Conservation (phyloP, 2,113 vertebrate genomes). For the Trichechus manatus region DNA sequence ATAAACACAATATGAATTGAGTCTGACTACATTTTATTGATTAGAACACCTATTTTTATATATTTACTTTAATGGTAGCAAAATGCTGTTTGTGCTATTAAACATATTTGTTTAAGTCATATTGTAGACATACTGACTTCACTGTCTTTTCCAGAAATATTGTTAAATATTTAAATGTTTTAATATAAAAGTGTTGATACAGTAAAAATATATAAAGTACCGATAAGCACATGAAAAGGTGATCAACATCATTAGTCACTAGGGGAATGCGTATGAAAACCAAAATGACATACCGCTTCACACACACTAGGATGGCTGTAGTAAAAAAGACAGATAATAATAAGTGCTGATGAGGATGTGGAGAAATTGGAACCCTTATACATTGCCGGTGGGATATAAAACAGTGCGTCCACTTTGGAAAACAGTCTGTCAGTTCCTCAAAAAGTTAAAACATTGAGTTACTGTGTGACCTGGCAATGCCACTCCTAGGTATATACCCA, state of each 20-base stretch:
- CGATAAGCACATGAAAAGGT: no score
- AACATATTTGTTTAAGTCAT: neutral
- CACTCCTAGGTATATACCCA: neutral
- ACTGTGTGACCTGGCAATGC: neutral
- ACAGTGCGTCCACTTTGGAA: no score
- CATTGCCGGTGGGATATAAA: no score
- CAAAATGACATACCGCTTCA: no score
- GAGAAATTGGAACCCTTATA: no score
- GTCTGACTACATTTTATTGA: conserved; percentile 18
- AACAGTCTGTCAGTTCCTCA: neutral
- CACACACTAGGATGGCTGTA: no score
- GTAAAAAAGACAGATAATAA: no score
- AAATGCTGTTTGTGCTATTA: neutral
- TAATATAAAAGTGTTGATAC: neutral
- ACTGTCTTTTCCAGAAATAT: neutral
- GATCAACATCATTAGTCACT: no score
- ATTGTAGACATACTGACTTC: conserved; percentile 34
- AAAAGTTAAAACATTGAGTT: neutral
- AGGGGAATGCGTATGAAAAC: no score
- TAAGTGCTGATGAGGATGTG: no score
- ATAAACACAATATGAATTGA: neutral
- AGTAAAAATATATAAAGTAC: neutral
- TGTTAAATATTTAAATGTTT: conserved; percentile 33
- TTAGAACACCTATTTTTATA: neutral
- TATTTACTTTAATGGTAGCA: conserved; percentile 27